These are phyloP conservation scores for Heterotilapia buettikoferi DNA, from an alignment of 2,113 vertebrate genomes.

Conservation along the genomic window DNA sequence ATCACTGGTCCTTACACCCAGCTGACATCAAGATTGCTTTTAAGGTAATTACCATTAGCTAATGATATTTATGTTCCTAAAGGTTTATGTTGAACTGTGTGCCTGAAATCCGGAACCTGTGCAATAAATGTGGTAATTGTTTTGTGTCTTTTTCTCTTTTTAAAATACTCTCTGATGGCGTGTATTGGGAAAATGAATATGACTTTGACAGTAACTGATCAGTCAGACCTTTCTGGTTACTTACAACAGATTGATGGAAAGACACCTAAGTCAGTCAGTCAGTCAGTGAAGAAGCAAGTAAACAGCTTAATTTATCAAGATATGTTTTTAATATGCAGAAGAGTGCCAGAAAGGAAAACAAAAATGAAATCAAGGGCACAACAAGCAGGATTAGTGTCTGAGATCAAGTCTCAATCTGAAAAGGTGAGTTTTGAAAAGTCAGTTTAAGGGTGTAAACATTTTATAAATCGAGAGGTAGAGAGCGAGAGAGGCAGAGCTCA, in stretches of 20 bases:
- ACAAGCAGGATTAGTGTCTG: background rate
- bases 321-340: background rate
- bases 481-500: background rate
- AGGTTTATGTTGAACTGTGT: slow-evolving; percentile 5
- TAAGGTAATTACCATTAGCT: slow-evolving; percentile 29
- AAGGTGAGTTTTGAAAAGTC: background rate
- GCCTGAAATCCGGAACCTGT: slow-evolving; percentile 1
- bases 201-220: background rate
- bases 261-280: background rate
- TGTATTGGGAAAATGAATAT: background rate
- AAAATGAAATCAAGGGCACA: background rate
- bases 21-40: background rate
- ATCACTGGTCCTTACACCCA: background rate
- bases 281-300: background rate
- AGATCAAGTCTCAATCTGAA: background rate
- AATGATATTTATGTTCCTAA: slow-evolving; percentile 38
- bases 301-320: background rate
- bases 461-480: background rate
- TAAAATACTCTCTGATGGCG: background rate
- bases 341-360: background rate
- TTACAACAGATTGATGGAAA: background rate
- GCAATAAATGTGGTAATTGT: slow-evolving; percentile 57
- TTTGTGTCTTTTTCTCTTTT: slow-evolving; percentile 49
- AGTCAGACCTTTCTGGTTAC: background rate
- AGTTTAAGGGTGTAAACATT: background rate